Conservation (phyloP, 2,888 invertebrate species). For the Phorcus lineatus region DNA sequence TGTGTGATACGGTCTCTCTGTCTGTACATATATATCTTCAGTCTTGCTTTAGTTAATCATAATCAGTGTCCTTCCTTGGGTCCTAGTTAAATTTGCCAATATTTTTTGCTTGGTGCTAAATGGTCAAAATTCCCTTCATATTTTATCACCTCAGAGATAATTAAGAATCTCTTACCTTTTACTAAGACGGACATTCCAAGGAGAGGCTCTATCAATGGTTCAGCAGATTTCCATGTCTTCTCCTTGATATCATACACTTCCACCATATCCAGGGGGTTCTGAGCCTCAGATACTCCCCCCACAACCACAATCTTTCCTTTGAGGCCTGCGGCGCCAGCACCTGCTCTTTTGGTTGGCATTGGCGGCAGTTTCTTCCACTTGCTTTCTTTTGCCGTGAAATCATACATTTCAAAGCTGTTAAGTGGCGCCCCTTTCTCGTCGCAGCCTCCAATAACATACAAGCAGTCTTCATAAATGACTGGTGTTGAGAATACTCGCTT, state of each 20-base stretch:
- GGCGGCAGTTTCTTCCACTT: slow-evolving; percentile 60
- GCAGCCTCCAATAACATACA: slow-evolving; percentile 73
- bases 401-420: slow-evolving; percentile 66
- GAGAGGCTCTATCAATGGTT: slow-evolving; percentile 59
- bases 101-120: too few relatives aligned
- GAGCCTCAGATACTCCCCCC: slow-evolving; percentile 69
- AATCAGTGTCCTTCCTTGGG: too few relatives aligned
- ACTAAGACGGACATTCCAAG: slow-evolving; percentile 69
- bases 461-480: slow-evolving; percentile 55
- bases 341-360: slow-evolving; percentile 72
- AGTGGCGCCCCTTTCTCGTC: slow-evolving; percentile 71
- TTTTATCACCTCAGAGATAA: too few relatives aligned
- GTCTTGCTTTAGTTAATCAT: too few relatives aligned
- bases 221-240: slow-evolving; percentile 64
- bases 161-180: slow-evolving; percentile 53
- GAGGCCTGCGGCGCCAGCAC: slow-evolving; percentile 59
- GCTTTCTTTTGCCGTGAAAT: slow-evolving; percentile 49
- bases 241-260: slow-evolving; percentile 67
- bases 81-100: too few relatives aligned
- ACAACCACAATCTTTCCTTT: slow-evolving; percentile 67
- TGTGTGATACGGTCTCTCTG: too few relatives aligned
- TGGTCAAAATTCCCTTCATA: too few relatives aligned
- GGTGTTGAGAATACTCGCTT: slow-evolving; percentile 71
- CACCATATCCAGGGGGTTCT: slow-evolving; percentile 68
- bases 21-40: too few relatives aligned